phyloP scores from a whole-genome alignment of 2,888 invertebrate genomes.

The Chrysotoxum bicinctum region DNA sequence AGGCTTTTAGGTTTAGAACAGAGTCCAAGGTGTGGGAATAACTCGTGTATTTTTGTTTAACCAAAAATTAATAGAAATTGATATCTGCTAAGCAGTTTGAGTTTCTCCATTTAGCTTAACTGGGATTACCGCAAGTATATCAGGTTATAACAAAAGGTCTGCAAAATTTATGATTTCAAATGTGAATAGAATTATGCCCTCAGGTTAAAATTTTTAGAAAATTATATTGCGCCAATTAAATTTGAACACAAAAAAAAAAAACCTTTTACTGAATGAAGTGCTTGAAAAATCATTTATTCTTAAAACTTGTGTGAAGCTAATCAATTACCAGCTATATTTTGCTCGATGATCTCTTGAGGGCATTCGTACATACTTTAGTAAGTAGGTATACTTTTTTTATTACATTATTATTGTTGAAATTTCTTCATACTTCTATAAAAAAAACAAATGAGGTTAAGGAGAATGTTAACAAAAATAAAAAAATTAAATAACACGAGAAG shows the following conservation, averaged over 20 bases:
- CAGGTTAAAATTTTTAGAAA: too few species aligned
- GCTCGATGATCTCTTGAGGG: background rate
- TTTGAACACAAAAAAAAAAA: conserved; percentile 14
- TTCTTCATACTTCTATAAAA: background rate
- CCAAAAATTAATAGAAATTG: too few species aligned
- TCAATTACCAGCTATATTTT: conserved; percentile 23
- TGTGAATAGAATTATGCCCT: too few species aligned
- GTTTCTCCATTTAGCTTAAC: too few species aligned
- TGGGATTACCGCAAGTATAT: too few species aligned
- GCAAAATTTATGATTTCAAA: too few species aligned
- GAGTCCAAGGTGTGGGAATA: too few species aligned
- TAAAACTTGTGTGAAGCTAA: conserved; percentile 18
- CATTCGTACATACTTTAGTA: background rate
- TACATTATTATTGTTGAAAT: background rate
- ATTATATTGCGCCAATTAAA: background rate
- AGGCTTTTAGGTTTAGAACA: too few species aligned
- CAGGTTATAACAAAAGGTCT: too few species aligned
- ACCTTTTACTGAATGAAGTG: conserved; percentile 24
- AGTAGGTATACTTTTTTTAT: too few species aligned
- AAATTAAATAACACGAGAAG: background rate
- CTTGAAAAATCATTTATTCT: conserved; percentile 3
- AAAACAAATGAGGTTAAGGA: background rate
- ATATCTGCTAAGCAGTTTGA: too few species aligned
- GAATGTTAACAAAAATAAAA: background rate
- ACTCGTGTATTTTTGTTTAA: too few species aligned